Base-by-base conservation (phyloP, 2,888 invertebrate genomes). In the Eupeodes luniger region DNA sequence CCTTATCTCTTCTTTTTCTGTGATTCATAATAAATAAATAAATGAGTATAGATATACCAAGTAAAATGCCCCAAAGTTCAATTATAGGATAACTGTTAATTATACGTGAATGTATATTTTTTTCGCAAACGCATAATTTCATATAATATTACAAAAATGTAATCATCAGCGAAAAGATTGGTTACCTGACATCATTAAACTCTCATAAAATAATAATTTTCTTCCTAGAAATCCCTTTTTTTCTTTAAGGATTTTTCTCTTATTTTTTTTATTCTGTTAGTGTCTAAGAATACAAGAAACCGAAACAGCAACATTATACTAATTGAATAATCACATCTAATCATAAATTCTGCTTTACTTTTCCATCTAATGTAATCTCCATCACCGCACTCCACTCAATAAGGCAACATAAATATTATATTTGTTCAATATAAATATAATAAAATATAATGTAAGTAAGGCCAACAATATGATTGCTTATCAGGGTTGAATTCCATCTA, bases 401-500 rank as follows among this genome's bases (percentile, higher is more conserved):
- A 70, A 14, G 59, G 34, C 44, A 36, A 77, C 57, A 78, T 61
- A 27, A 27, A 27, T 40, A 40, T 40, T 69, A 76, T 75, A 75
- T 76, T 76, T 67, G 51, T 83, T 76, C 69, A 66, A 70, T 75
- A 69, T 70, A 74, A 74, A 40, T 40, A 40, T 40, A 40, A 40
- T 40, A 40, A 74, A 74, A 40, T 40, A 40, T 40, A 40, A 36
- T 53, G n/a, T 14, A 34, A 12, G 36, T 57, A 53, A 74, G 51
- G 53, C 14, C 57, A 70, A 62, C 19, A 69, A 82, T n/a, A 69
- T 51, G 55, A 75, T 77, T 66, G 49, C 82, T 36, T 78, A 82
- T 64, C 77, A 75, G 64, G 75, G 69, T 72, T 83, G 27, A 64
- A 75, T 64, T 36, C 70, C 82, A 86, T 86, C 76, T 76, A 80